Evolutionary conservation across 2,888 invertebrate genomes (phyloP).

Genomic region (Mythimna loreyi): DNA sequence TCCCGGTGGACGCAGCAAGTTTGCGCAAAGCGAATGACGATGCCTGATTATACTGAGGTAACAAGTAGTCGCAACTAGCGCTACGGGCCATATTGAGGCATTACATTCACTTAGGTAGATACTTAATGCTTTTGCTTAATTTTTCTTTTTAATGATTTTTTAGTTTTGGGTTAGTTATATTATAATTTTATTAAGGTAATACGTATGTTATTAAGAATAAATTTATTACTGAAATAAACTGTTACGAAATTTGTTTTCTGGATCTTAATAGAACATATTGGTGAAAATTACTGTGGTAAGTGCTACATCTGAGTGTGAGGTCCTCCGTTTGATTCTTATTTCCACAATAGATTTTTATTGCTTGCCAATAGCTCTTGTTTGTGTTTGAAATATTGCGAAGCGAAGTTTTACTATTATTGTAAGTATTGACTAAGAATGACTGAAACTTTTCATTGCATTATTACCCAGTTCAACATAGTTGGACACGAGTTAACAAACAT

Average conservation of each 20-base stretch:
- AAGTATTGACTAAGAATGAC: conserved; percentile 1
- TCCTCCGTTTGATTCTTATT: conserved; percentile 1
- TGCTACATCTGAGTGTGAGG: neutral
- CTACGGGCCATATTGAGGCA: neutral
- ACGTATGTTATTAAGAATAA: neutral
- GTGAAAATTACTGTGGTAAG: neutral
- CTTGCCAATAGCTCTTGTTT: neutral
- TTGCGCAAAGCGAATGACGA: conserved; percentile 20
- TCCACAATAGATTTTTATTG: neutral
- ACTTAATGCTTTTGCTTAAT: neutral
- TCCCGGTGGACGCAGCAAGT: neutral
- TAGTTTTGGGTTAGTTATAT: no score
- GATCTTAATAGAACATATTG: neutral
- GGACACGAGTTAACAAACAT: conserved; percentile 21
- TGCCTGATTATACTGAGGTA: conserved; percentile 4
- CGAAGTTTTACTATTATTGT: conserved; percentile 44
- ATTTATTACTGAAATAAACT: neutral
- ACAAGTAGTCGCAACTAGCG: neutral
- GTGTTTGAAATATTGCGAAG: conserved; percentile 19
- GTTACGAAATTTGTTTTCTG: neutral
- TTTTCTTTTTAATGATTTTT: neutral
- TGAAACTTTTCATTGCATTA: conserved; percentile 19
- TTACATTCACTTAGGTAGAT: neutral
- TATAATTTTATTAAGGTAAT: neutral
- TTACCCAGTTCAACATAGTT: conserved; percentile 7